A percentile compares a stretch with the other conserved stretches of the same genome.
Evolutionary conservation across 1,140 invertebrate species (phyloP).

Genomic region (Ooceraea biroi): DNA sequence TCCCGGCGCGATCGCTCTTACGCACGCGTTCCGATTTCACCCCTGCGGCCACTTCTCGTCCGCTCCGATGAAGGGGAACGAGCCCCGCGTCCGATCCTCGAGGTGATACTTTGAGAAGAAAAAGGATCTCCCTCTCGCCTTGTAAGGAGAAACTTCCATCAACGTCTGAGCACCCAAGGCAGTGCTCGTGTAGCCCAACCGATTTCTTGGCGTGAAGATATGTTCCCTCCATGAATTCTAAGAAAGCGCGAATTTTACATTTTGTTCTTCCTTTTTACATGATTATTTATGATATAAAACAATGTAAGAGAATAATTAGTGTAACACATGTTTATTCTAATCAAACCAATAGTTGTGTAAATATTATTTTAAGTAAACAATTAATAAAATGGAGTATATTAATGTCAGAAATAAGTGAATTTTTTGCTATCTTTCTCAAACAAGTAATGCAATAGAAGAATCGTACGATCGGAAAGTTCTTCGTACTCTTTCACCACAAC

Average conservation of each 20-base stretch:
- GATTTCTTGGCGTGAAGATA: not conserved
- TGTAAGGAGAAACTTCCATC: slow-evolving; percentile 16
- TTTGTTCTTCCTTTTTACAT: not conserved
- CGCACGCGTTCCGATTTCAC: slow-evolving; percentile 71
- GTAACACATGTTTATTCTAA: too few relatives aligned
- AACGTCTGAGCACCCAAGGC: not conserved
- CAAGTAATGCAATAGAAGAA: too few relatives aligned
- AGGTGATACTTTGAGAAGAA: slow-evolving; percentile 40
- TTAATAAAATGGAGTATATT: too few relatives aligned
- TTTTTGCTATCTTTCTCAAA: too few relatives aligned
- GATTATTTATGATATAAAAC: too few relatives aligned
- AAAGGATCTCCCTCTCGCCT: not conserved
- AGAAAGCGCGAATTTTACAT: not conserved
- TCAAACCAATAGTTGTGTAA: too few relatives aligned
- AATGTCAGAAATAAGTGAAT: too few relatives aligned
- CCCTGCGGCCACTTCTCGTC: slow-evolving; percentile 74
- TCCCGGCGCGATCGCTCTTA: slow-evolving; percentile 70
- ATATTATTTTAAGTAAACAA: too few relatives aligned
- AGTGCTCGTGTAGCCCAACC: not conserved
- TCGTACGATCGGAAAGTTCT: not conserved
- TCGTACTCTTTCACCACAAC: not conserved
- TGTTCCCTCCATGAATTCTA: too few relatives aligned
- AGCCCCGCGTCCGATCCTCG: slow-evolving; percentile 29
- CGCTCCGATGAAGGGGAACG: slow-evolving; percentile 29
- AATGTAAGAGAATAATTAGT: too few relatives aligned